Evolutionary conservation across 2,888 invertebrate species (phyloP), one percentile per base, ranked within the genome.

Genomic region (Sarcophaga subvicina): DNA sequence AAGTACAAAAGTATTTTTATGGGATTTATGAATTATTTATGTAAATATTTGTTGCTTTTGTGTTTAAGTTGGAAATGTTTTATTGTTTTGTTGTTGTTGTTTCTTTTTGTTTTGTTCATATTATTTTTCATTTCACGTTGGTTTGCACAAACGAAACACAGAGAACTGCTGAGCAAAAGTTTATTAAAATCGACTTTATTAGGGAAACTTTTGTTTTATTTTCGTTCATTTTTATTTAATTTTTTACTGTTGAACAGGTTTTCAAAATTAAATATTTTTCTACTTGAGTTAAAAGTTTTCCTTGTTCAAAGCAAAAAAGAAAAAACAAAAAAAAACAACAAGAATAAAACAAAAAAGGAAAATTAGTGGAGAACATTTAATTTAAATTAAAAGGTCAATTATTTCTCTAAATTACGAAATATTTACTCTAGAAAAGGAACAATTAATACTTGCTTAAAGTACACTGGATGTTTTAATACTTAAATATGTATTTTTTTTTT

Each of bases 131-230:
- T 62, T 73, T 54, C 14, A 25, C 37, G 37, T 37, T 37, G 37
- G 37, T 37, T 37, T 37, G 37, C 54, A 17, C 12, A 54, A 17
- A 14, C 54, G 54, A 54, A 54, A 54, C 12, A 12, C 8, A 63
- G n/a, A 11, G 17, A 54, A 54, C 17, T 54, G 54, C 54, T 17
- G 54, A 54, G 54, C 37, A 84, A 71, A 77, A 73, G 37, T 85
- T 85, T 69, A 85, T 82, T 75, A 85, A 82, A 76, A 69, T 71
- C 69, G 49, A 77, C 77, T 83, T 88, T 83, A 83, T 85, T 82
- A 76, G 67, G 25, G 27, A 73, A 84, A 85, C 71, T 83, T 87
- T 73, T 71, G 27, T 47, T 78, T 67, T 72, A 20, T 59, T 64
- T 14, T 54, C 54, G 76, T 66, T 76, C 37, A 54, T 17, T 47